Conservation (phyloP, 2,797 vertebrate genomes). For the Gila robusta region DNA sequence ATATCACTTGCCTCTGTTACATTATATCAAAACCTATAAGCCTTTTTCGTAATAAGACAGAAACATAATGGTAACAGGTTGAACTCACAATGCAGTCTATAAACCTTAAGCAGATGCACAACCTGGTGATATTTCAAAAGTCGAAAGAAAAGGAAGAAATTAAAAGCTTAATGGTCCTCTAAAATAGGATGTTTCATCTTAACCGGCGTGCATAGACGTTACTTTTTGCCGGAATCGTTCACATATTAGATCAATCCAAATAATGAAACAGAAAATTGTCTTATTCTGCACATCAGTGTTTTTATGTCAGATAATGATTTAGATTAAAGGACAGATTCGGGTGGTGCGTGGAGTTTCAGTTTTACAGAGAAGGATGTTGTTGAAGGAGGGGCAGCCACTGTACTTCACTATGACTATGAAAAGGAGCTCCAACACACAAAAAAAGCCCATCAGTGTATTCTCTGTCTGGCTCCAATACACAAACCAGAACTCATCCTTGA, state of each 20-base stretch:
- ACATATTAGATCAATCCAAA: not conserved
- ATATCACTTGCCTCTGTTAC: conserved; percentile 38
- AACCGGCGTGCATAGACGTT: too few relatives aligned
- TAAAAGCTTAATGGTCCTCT: not conserved
- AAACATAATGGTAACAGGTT: not conserved
- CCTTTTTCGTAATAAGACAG: not conserved
- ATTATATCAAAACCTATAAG: not conserved
- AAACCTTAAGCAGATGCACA: not conserved
- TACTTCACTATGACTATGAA: conserved; percentile 77
- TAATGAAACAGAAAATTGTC: not conserved
- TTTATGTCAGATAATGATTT: not conserved
- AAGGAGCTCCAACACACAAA: conserved; percentile 66
- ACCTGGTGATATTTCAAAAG: not conserved
- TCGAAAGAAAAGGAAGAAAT: not conserved
- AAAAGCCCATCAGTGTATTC: conserved; percentile 71
- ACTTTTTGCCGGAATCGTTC: not conserved
- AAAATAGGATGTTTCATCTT: not conserved
- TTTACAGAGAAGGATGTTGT: conserved; percentile 57
- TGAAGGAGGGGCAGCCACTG: conserved; percentile 63
- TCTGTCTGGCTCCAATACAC: conserved; percentile 84
- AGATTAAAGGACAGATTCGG: not conserved
- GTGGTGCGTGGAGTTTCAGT: conserved; percentile 59
- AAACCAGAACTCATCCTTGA: conserved; percentile 58
- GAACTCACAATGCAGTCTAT: not conserved
- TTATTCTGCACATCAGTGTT: not conserved